Percentiles rank a stretch among this genome's conserved stretches.
Conservation (phyloP, 2,888 invertebrate species). For the Agrilus cyanescens region DNA sequence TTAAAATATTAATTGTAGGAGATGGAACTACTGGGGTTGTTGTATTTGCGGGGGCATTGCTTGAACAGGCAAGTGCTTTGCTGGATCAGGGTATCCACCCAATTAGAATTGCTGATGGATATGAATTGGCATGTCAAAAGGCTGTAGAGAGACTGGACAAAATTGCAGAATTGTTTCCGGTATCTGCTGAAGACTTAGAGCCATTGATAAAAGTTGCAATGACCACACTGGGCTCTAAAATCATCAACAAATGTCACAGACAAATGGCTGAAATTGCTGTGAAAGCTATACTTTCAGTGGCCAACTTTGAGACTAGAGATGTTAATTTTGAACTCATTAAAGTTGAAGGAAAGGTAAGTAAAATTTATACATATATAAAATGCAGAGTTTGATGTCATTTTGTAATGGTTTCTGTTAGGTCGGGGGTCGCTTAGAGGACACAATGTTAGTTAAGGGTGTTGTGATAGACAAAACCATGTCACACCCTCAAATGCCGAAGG, state of each 20-base stretch:
- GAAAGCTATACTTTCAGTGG: constrained; percentile 90
- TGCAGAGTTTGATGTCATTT: too few relatives aligned
- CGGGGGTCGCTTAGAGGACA: constrained; percentile 94
- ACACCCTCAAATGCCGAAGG: constrained; percentile 99
- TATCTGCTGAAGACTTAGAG: constrained; percentile 71
- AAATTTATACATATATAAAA: background rate
- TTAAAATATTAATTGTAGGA: constrained; percentile 37
- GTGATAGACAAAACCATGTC: constrained; percentile 98
- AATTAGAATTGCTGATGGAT: constrained; percentile 96
- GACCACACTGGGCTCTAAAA: constrained; percentile 97
- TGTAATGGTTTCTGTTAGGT: constrained; percentile 7
- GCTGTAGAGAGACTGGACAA: constrained; percentile 77
- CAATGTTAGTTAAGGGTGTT: constrained; percentile 90
- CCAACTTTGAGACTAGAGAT: constrained; percentile 84
- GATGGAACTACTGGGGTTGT: constrained; percentile 99
- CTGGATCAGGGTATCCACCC: constrained; percentile 97
- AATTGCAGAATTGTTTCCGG: constrained; percentile 82
- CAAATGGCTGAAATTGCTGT: constrained; percentile 99
- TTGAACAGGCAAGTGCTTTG: constrained; percentile 88
- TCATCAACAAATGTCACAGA: constrained; percentile 91
- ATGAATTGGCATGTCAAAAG: constrained; percentile 87
- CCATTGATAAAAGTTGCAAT: constrained; percentile 89
- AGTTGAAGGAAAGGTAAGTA: constrained; percentile 79
- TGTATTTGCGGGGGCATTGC: constrained; percentile 68
- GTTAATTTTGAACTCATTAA: constrained; percentile 99